Base-by-base conservation (phyloP, 1,140 invertebrate species). In the Bombus consobrinus region DNA sequence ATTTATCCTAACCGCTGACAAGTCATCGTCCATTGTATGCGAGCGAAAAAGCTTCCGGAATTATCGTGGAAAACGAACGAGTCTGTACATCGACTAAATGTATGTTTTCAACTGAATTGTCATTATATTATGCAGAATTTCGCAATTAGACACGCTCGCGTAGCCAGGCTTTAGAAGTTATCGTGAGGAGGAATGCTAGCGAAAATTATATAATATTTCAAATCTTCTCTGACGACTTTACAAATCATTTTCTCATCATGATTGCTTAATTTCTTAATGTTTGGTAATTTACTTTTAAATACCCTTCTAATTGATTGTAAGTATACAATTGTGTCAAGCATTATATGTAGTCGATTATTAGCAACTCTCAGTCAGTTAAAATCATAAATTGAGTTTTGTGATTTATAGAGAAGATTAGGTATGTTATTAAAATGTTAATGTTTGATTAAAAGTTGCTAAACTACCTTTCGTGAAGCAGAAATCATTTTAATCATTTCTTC, bases 11-110 rank as follows among this genome's bases (percentile, higher is more conserved):
- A 71, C 72, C 34, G 37, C 15, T 32, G 37, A n/a, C 34, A 34
- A 71, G 71, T 84, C 68, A 47, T 59, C 9, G 4, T 68, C 10
- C 13, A 57, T 83, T 66, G 62, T 41, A 8, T 18, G 4, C 6
- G 25, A 32, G 28, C 22, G 25, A 39, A 15, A 59, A 43, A 8
- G n/a, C 25, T 80, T 85, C 83, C 83, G 83, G 76, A 72, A 62
- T 79, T 47, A 72, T 47, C 69, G 10, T 15, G 8, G 8, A 28
- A 57, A 64, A 69, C 41, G 12, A 39, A 72, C 15, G 1, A 22
- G 12, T 22, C 22, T 6, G 10, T 34, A 15, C 22, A 39, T 28
- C 18, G 22, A 6, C 0, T 76, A 39, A 72, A 43, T 62, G 10
- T 34, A n/a, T 41, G 25, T n/a, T 34, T n/a, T 37, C 22, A 72